phyloP scores from a whole-genome alignment of 2,113 vertebrate species.

The Coracopsis vasa region DNA sequence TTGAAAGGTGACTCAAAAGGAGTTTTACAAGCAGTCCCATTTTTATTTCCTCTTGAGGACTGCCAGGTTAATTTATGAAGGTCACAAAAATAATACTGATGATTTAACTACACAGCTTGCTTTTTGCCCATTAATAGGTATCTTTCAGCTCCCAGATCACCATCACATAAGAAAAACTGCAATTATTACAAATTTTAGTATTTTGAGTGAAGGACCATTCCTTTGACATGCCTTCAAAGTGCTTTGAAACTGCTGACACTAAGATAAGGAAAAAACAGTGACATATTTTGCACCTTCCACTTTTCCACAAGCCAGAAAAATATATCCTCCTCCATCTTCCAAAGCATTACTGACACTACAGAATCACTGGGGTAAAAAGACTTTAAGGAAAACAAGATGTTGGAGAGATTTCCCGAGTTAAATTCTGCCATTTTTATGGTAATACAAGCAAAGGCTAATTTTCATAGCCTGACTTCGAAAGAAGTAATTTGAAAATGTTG shows the following conservation, averaged over 20 bases:
- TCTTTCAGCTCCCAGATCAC: not conserved
- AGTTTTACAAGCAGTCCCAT: not conserved
- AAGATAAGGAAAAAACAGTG: not conserved
- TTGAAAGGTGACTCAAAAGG: not conserved
- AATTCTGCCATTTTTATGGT: not conserved
- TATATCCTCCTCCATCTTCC: not conserved
- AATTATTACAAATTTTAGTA: not conserved
- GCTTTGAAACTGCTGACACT: not conserved
- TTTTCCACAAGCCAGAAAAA: not conserved
- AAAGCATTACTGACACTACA: not conserved
- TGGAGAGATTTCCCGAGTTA: fast-evolving
- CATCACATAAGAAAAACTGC: not conserved
- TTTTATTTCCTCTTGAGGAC: not conserved
- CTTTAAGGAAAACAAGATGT: not conserved
- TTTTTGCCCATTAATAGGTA: not conserved
- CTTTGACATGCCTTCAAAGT: not conserved
- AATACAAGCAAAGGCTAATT: not conserved
- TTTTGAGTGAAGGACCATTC: not conserved
- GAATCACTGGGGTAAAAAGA: not conserved
- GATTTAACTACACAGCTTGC: not conserved
- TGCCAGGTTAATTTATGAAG: not conserved
- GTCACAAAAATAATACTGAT: not conserved
- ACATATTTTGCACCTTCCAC: not conserved
- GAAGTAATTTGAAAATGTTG: not conserved
- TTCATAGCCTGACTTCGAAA: not conserved